Conservation (phyloP, 2,113 vertebrate species). For the Lepus americanus region DNA sequence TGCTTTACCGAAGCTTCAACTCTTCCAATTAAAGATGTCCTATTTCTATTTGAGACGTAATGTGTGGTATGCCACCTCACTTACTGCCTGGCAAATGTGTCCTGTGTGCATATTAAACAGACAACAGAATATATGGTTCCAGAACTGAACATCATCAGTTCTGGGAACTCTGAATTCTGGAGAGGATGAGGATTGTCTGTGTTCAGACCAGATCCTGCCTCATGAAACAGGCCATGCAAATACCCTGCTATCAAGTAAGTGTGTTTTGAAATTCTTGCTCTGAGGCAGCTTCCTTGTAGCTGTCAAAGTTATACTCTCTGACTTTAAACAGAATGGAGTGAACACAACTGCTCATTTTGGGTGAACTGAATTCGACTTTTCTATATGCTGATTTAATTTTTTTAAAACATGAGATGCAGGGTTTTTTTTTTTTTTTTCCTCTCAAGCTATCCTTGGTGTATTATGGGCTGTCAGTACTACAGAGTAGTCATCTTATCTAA, state of each 20-base stretch:
- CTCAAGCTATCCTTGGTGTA: neutral
- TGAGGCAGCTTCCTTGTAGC: neutral
- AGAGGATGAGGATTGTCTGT: neutral
- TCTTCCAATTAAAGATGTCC: neutral
- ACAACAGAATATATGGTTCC: neutral
- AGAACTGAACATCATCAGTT: neutral
- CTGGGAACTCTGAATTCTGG: neutral
- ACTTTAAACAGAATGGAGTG: conserved; percentile 64
- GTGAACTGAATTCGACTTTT: conserved; percentile 61
- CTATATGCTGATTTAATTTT: conserved; percentile 71
- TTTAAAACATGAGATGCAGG: conserved; percentile 41
- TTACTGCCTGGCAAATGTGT: neutral
- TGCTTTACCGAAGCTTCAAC: neutral
- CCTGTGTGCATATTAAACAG: neutral
- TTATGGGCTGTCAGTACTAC: neutral
- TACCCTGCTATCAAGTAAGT: neutral
- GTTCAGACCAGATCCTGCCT: neutral
- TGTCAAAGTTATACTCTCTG: conserved; percentile 39
- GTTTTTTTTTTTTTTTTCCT: neutral
- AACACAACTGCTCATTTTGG: conserved; percentile 62
- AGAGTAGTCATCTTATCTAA: neutral
- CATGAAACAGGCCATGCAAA: neutral
- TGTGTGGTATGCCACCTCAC: neutral
- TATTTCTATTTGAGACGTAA: neutral
- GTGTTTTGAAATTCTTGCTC: conserved; percentile 53